Conservation (phyloP, 2,888 invertebrate genomes). For the Dryadula phaetusa region DNA sequence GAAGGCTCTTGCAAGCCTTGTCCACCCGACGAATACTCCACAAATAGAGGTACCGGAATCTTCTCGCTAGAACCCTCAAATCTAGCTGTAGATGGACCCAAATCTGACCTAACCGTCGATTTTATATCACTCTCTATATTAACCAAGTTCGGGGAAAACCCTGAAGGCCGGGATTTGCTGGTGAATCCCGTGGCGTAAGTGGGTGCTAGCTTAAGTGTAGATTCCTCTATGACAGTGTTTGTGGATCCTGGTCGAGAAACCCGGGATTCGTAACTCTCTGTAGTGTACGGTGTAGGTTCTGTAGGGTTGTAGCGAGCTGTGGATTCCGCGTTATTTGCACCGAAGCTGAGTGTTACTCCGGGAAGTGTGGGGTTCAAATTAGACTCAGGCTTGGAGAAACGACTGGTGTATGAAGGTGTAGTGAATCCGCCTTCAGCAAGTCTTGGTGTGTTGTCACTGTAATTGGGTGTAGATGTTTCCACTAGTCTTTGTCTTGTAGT, state of each 20-base stretch:
- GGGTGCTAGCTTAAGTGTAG: constrained; percentile 42
- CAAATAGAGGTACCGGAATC: constrained; percentile 61
- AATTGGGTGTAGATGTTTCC: constrained; percentile 56
- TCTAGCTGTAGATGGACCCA: constrained; percentile 53
- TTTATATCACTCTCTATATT: constrained; percentile 41
- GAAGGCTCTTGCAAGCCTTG: constrained; percentile 69
- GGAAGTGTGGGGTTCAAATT: constrained; percentile 45
- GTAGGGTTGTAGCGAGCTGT: constrained; percentile 50
- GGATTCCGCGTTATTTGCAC: constrained; percentile 47
- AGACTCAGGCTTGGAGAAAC: constrained; percentile 35
- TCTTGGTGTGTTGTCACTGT: constrained; percentile 41
- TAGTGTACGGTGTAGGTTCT: constrained; percentile 44
- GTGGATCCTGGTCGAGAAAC: constrained; percentile 43
- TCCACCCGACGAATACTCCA: constrained; percentile 62
- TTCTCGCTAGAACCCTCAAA: constrained; percentile 55
- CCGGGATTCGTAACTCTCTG: constrained; percentile 45
- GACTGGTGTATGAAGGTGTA: constrained; percentile 34
- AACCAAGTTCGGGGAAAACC: constrained; percentile 48
- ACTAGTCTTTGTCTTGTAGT: constrained; percentile 52
- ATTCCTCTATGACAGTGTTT: constrained; percentile 45
- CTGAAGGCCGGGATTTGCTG: constrained; percentile 49
- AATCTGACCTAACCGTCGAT: constrained; percentile 45
- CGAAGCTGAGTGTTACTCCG: constrained; percentile 47
- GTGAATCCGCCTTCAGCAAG: constrained; percentile 27
- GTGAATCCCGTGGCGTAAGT: constrained; percentile 47